These are phyloP conservation scores for Tenualosa ilisha DNA, from an alignment of 2,797 vertebrate species.

Conservation along the genomic window DNA sequence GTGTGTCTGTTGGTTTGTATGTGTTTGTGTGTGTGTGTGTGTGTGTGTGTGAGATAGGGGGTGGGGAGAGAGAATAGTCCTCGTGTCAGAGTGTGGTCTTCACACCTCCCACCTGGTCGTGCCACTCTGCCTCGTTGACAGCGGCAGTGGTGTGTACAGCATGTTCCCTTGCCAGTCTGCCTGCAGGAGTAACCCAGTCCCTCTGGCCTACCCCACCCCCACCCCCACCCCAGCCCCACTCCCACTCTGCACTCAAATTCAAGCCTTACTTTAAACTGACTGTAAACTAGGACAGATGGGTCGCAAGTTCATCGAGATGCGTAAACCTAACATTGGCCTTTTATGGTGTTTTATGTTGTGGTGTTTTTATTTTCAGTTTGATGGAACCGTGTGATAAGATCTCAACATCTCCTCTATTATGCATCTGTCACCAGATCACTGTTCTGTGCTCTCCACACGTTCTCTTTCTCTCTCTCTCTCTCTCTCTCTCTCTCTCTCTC, in stretches of 20 bases:
- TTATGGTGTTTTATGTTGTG: background rate
- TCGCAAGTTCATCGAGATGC: background rate
- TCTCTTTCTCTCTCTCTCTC: no score
- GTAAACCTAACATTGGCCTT: background rate
- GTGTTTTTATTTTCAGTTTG: background rate
- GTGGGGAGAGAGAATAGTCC: background rate
- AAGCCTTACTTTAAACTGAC: background rate
- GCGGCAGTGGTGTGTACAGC: background rate
- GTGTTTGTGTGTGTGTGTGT: background rate
- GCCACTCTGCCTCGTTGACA: constrained; percentile 1
- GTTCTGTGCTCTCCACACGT: background rate
- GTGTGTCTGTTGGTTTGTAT: background rate
- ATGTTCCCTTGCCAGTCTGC: constrained; percentile 5
- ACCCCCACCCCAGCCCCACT: background rate
- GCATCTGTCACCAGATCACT: background rate
- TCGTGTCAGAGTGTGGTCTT: constrained; percentile 3
- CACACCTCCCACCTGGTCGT: constrained; percentile 12
- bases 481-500: no score
- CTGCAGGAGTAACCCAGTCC: constrained; percentile 1
- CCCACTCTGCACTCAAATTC: constrained; percentile 11
- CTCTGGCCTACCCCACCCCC: background rate
- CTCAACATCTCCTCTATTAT: background rate
- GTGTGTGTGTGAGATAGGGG: background rate
- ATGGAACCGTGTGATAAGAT: background rate
- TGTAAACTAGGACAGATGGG: background rate